phyloP scores from a whole-genome alignment of 1,140 invertebrate genomes.

The Anastrepha obliqua region DNA sequence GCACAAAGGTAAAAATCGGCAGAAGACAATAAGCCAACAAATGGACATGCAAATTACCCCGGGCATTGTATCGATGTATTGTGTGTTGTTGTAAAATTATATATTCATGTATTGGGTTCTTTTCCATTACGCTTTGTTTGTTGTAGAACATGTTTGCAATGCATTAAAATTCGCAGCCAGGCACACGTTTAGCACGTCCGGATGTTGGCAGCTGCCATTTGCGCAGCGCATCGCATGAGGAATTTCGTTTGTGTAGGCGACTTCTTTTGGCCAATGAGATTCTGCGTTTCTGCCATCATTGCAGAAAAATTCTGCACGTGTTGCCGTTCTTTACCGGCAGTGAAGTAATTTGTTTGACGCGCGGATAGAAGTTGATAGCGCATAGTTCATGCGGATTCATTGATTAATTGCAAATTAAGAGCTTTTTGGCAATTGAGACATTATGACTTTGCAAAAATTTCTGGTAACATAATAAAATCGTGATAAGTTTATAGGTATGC shows the following conservation, averaged over 20 bases:
- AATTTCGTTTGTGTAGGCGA: background rate
- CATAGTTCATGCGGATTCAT: background rate
- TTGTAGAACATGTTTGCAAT: background rate
- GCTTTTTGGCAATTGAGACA: too few relatives aligned
- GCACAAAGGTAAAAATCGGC: background rate
- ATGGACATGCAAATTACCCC: constrained; percentile 1
- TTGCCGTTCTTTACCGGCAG: background rate
- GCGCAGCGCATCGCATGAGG: too few relatives aligned
- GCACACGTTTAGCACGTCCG: constrained; percentile 39
- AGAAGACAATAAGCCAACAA: background rate
- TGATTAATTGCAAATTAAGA: background rate
- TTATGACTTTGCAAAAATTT: too few relatives aligned
- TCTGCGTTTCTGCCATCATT: background rate
- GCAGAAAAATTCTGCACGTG: background rate
- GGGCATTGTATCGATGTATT: background rate
- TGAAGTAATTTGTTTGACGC: background rate
- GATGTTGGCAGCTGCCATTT: background rate
- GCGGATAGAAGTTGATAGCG: background rate
- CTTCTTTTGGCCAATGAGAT: background rate
- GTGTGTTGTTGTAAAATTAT: too few relatives aligned
- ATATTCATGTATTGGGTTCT: too few relatives aligned
- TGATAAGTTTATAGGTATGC: too few relatives aligned
- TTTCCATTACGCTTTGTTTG: background rate
- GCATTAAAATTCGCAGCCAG: constrained; percentile 2
- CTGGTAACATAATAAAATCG: too few relatives aligned